Percentiles rank a stretch among this genome's conserved stretches.
phyloP scores from a whole-genome alignment of 2,113 vertebrate species.

The Phainopepla nitens region DNA sequence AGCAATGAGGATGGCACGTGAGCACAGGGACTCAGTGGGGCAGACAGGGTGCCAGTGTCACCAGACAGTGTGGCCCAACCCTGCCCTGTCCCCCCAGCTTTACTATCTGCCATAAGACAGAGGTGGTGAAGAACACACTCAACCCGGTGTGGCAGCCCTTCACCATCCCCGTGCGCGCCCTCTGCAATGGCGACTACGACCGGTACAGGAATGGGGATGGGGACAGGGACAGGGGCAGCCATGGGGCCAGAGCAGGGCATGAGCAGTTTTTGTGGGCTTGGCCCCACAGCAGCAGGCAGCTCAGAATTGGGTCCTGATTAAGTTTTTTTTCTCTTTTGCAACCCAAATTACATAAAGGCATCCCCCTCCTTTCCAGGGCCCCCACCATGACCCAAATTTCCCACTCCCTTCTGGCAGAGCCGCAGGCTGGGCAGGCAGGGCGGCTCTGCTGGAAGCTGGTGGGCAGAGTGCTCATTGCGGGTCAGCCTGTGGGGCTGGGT shows the following conservation, averaged over 20 bases:
- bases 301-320: not conserved
- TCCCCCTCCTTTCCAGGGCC: constrained; percentile 2
- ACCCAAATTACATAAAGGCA: constrained; percentile 14
- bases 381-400: constrained; percentile 26
- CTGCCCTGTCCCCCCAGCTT: constrained; percentile 71
- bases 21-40: constrained; percentile 37
- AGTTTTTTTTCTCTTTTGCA: not conserved
- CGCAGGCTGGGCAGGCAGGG: not conserved
- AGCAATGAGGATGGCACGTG: constrained; percentile 99
- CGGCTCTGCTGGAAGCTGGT: not conserved
- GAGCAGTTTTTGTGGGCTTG: not conserved
- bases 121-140: constrained; percentile 93
- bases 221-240: not conserved
- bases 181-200: constrained; percentile 97
- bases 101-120: constrained; percentile 93
- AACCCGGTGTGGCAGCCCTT: constrained; percentile 97
- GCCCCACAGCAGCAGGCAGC: fast-evolving
- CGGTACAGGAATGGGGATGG: constrained; percentile 63
- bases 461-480: not conserved
- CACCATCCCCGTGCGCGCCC: constrained; percentile 92
- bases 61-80: fast-evolving
- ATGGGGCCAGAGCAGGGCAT: not conserved
- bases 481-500: not conserved
- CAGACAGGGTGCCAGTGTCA: fast-evolving
- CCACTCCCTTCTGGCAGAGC: not conserved